Base-by-base conservation (phyloP, 1,140 invertebrate species). In the Polypedilum vanderplanki region DNA sequence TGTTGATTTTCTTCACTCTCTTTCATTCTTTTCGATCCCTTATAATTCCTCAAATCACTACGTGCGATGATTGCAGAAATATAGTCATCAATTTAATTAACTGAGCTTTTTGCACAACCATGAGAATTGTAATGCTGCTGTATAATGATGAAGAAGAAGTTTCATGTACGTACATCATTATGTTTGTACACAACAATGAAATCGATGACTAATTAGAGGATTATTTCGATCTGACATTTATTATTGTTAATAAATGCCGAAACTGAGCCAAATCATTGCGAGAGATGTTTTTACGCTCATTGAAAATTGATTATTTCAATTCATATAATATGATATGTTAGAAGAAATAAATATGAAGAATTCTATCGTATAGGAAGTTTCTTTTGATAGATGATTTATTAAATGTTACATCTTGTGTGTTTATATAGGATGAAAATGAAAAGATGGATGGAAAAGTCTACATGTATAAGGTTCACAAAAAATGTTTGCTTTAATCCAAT, bases 11-110 rank as follows among this genome's bases (percentile, higher is more conserved):
- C 46, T 57, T 57, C 46, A 12, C 41, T 57, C 46, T n/a, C 46
- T n/a, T n/a, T 57, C 46, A 57, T 57, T 57, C 46, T 57, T 15
- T 12, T n/a, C n/a, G 46, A 57, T 57, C 46, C 46, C 24, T n/a
- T 57, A 57, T 57, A 57, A 57, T 57, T 57, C 46, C 46, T 33
- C 5, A 57, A 57, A 57, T 57, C 46, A 57, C 12, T n/a, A 57
- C 46, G 46, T 57, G 46, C 46, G 12, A 57, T 57, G 46, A 57
- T 12, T 57, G n/a, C 12, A n/a, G 5, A n/a, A 57, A 57, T 57
- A 57, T 15, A n/a, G n/a, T 57, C 46, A 57, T 57, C 46, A 57
- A 33, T 57, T 57, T 57, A 57, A 57, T 57, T 57, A 57, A 57
- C 46, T n/a, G n/a, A 12, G 46, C 46, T 57, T 57, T 46, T 57